Evolutionary conservation across 2,113 vertebrate species (phyloP).

Genomic region (Calyptomena viridis): DNA sequence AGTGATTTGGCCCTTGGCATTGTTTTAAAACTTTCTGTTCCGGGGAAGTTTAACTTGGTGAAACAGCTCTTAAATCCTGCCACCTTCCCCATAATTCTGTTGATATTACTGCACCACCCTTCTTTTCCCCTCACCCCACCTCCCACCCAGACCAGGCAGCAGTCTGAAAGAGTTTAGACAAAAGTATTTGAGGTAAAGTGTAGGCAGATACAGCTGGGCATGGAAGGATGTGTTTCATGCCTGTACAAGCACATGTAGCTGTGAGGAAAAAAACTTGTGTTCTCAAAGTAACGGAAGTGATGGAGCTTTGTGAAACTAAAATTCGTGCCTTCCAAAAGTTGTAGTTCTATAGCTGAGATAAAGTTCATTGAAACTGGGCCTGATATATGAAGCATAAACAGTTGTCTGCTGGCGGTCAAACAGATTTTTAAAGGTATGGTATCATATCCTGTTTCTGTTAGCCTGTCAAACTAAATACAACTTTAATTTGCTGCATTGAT

Average conservation of each 20-base stretch:
- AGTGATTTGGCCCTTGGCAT: neutral
- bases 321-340: neutral
- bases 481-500: neutral
- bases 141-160: neutral
- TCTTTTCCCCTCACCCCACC: neutral
- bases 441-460: slow-evolving; percentile 1
- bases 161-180: neutral
- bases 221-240: neutral
- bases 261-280: neutral
- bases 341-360: neutral
- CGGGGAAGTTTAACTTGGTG: neutral
- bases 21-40: neutral
- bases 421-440: neutral
- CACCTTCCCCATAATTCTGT: neutral
- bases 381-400: neutral
- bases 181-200: neutral
- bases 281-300: neutral
- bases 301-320: neutral
- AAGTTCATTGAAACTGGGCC: neutral
- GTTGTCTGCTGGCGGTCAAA: neutral
- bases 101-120: neutral
- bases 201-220: neutral
- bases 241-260: neutral
- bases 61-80: neutral
- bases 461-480: neutral